Percentiles rank a stretch among this genome's conserved stretches.
These are phyloP conservation scores for Apis laboriosa DNA, from an alignment of 1,140 invertebrate genomes.

Conservation along the genomic window DNA sequence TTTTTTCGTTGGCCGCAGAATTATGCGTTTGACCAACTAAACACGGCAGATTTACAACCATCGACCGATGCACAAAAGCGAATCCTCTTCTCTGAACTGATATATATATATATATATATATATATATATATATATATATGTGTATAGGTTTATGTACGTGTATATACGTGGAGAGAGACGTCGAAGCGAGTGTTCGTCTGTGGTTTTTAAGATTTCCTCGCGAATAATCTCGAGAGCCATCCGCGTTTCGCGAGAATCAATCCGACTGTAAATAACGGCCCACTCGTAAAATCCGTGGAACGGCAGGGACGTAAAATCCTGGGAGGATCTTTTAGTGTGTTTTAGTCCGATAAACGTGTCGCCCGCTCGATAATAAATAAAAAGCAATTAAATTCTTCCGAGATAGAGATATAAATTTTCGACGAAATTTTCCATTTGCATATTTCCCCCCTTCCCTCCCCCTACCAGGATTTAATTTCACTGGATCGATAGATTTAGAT, in stretches of 20 bases:
- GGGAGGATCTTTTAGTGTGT: slow-evolving; percentile 46
- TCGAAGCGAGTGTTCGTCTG: neutral
- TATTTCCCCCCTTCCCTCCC: no score
- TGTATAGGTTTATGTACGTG: no score
- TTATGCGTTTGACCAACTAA: slow-evolving; percentile 53
- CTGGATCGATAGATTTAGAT: no score
- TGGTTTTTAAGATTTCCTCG: slow-evolving; percentile 43
- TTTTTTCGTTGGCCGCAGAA: slow-evolving; percentile 22
- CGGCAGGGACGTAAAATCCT: slow-evolving; percentile 46
- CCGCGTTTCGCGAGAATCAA: slow-evolving; percentile 59
- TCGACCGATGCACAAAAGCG: slow-evolving; percentile 30
- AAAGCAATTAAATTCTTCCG: slow-evolving; percentile 49
- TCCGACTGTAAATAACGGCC: slow-evolving; percentile 61
- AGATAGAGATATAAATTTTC: no score
- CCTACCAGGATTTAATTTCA: no score
- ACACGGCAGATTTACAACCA: slow-evolving; percentile 54
- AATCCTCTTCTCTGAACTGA: neutral
- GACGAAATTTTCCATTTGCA: no score
- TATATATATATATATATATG: no score
- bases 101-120: neutral
- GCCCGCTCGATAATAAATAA: slow-evolving; percentile 52
- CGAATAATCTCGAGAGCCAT: slow-evolving; percentile 46
- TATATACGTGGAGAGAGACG: no score
- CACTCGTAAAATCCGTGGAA: slow-evolving; percentile 62
- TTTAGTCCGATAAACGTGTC: slow-evolving; percentile 56